Evolutionary conservation across 64 coral and sea anemone species (phyloP), one percentile per base, ranked within the genome.

Genomic region (Platygyra sinensis): DNA sequence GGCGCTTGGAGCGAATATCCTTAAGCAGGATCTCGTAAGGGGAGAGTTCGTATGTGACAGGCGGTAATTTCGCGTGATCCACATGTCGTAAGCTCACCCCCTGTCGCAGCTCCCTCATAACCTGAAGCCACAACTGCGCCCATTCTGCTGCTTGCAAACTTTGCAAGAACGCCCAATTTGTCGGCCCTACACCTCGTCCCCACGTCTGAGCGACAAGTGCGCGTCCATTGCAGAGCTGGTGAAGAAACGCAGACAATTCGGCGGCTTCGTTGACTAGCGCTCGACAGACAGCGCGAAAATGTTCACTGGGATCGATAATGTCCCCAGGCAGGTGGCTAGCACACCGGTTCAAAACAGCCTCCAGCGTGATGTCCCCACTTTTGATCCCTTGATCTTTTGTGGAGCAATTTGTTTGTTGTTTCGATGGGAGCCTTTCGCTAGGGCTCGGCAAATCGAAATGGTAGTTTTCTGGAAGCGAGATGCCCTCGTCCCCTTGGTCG

Each of bases 51-150:
- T 91, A 94, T 36, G 96, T 92, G 83, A 59, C 18, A 18, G 93
- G 80, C 10, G 93, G 96, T 32, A 98, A 75, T 78, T 98, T 98
- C 22, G 88, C 74, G 20, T 84, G 88, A 69, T 78, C 88, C 79
- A 98, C 96, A 79, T 80, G 96, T 49, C 93, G 78, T 63, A 98
- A 94, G 71, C 92, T 94, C 51, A 98, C 96, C 36, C 96, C 96
- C 73, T 89, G 89, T 22, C 95, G 75, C 9, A 96, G 80, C 42
- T 96, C 91, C 82, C 88, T 80, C 95, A 96, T 96, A 15, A 91
- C 91, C 87, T 96, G 95, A 12, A 96, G 89, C 95, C 95, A 96
- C 67, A 96, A 91, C 76, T 96, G 91, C 0, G 95, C 95, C 95
- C 95, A 96, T 61, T 96, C 91, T 61, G 95, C 91, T 16, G 82